Base-by-base conservation (phyloP, 2,888 invertebrate genomes). In the Lithophane leautieri region DNA sequence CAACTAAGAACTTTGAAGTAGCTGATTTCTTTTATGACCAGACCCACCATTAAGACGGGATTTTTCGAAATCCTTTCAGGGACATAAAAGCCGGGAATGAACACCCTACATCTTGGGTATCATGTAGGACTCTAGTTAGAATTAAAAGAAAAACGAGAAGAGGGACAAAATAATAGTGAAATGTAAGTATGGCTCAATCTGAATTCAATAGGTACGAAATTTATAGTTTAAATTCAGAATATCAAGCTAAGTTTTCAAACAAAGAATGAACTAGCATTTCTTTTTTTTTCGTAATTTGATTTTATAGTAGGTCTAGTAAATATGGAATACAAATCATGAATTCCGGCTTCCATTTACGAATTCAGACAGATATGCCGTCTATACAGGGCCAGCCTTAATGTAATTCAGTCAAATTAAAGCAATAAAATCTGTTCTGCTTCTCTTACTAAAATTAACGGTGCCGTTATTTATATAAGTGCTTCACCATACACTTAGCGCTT, bases 341-440 rank as follows among this genome's bases (percentile, higher is more conserved):
- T 34, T 34, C 34, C 34, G 34, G 34, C 34, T 34, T 34, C 34
- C 34, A 34, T 1, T 34, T 34, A 34, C 6, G 34, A 34, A 34
- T 34, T 34, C 34, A 34, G 34, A 34, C 34, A 34, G 1, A 50
- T 34, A 63, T 42, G 16, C 14, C 9, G n/a, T 25, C n/a, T 0
- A 4, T 50, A 50, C 12, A 52, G 34, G 69, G 40, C 56, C 16
- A 50, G 42, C 25, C 14, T 44, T 73, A 75, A 81, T 75, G 74
- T 83, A 85, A 84, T 85, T 82, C 78, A 86, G 74, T 84, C 80
- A 88, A 86, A 89, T 87, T 78, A 84, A 85, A 73, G 81, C 78
- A 79, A 84, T 91, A 85, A 91, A 91, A 91, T 91, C 87, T 86
- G 89, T 90, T 89, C 88, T 87, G 88, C 87, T 88, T 87, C 73